Conservation (phyloP, 2,888 invertebrate species). For the Polymixis flavicincta region DNA sequence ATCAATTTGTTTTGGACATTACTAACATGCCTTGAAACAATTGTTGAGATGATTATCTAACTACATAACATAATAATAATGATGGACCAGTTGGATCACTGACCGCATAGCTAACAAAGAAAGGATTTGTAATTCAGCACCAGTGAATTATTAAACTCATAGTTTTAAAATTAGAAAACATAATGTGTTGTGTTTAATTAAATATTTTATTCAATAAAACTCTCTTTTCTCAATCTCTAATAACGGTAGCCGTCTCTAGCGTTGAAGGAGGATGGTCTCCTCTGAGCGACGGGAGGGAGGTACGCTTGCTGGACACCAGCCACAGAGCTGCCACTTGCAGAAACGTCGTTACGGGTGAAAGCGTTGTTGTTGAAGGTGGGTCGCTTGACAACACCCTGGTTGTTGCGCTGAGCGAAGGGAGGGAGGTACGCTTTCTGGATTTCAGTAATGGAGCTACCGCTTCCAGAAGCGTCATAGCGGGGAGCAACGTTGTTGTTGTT, state of each 20-base stretch:
- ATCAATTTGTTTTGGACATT: conserved; percentile 20
- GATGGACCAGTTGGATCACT: not conserved
- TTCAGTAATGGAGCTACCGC: not conserved
- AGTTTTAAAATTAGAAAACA: not conserved
- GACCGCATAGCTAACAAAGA: not conserved
- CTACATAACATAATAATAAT: not conserved
- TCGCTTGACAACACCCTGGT: too few species aligned
- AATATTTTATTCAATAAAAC: conserved; percentile 53
- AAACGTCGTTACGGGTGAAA: conserved; percentile 12
- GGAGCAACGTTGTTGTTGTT: too few species aligned
- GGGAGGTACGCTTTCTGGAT: conserved; percentile 77
- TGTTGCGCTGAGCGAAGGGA: conserved; percentile 63
- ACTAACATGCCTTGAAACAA: not conserved
- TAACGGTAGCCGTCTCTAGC: conserved; percentile 76
- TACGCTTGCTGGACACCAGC: conserved; percentile 72
- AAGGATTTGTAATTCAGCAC: not conserved
- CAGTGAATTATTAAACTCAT: not conserved
- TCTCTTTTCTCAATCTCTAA: conserved; percentile 50
- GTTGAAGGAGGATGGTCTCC: conserved; percentile 42
- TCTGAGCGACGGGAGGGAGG: conserved; percentile 73
- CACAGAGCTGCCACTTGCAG: conserved; percentile 8
- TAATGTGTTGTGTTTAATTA: conserved; percentile 13
- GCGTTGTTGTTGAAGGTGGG: conserved; percentile 60
- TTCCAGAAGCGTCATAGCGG: not conserved
- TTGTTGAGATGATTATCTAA: conserved; percentile 15